Conservation (phyloP, 2,888 invertebrate species). For the Hipparchia sbordonii region DNA sequence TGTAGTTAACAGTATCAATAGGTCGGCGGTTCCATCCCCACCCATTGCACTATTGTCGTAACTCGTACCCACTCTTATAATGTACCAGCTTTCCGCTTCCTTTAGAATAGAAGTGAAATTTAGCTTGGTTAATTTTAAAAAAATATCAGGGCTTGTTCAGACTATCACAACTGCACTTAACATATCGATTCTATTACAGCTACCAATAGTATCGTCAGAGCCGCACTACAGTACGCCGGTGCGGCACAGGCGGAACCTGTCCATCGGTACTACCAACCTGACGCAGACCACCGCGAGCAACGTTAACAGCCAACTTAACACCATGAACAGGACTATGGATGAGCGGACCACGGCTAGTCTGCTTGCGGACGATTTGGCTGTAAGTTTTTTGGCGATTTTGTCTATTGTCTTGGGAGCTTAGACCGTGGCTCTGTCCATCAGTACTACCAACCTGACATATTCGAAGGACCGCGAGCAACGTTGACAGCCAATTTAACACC, state of each 20-base stretch:
- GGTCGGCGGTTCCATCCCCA: no score
- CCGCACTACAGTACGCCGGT: constrained; percentile 80
- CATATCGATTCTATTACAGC: constrained; percentile 37
- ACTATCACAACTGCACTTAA: neutral
- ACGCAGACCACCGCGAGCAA: constrained; percentile 50
- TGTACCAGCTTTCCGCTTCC: no score
- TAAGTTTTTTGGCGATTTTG: constrained; percentile 46
- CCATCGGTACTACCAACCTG: constrained; percentile 75
- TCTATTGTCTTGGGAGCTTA: no score
- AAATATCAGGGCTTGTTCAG: no score
- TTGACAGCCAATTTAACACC: no score
- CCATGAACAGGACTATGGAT: constrained; percentile 84
- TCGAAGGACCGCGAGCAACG: neutral
- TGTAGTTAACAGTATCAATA: no score
- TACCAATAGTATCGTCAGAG: constrained; percentile 66
- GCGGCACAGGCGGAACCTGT: constrained; percentile 73
- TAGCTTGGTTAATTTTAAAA: no score
- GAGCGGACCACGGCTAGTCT: constrained; percentile 82
- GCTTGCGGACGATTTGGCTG: constrained; percentile 84
- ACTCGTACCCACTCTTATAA: no score
- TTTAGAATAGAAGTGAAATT: no score
- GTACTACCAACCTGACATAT: neutral
- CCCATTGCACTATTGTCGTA: no score
- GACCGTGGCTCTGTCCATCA: neutral
- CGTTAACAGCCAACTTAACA: constrained; percentile 63